Evolutionary conservation across 1,140 invertebrate genomes (phyloP).

Genomic region (Mycetomoellerius zeteki): DNA sequence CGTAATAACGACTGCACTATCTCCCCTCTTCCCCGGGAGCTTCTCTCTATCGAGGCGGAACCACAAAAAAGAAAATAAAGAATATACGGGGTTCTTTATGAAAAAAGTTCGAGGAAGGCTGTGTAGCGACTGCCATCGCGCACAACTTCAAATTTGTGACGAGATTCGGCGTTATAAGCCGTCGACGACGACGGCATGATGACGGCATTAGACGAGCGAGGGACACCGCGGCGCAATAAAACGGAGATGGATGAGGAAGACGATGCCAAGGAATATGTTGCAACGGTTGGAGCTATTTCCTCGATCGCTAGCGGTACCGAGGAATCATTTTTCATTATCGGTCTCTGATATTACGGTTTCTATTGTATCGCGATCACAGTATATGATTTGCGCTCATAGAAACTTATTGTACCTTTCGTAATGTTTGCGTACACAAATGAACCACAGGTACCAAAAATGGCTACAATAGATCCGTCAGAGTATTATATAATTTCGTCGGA

Average conservation of each 20-base stretch:
- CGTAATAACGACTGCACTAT: conserved; percentile 8
- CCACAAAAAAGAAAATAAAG: conserved; percentile 38
- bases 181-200: conserved; percentile 23
- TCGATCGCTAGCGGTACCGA: neutral
- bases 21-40: neutral
- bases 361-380: neutral
- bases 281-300: neutral
- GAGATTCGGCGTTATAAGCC: conserved; percentile 45
- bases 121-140: neutral
- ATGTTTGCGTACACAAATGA: neutral
- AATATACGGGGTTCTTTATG: conserved; percentile 34
- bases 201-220: conserved; percentile 39
- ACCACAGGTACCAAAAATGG: neutral
- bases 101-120: conserved; percentile 37
- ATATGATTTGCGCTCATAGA: neutral
- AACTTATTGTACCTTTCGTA: conserved; percentile 32
- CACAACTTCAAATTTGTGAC: conserved; percentile 49
- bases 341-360: conserved; percentile 35
- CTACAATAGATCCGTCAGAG: neutral
- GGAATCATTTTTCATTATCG: conserved; percentile 64
- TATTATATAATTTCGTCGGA: conserved; percentile 40
- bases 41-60: neutral
- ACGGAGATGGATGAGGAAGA: conserved; percentile 22
- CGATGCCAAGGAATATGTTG: conserved; percentile 1
- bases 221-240: conserved; percentile 20